Conservation (phyloP, 2,888 invertebrate species). For the Chelonus formosanus region DNA sequence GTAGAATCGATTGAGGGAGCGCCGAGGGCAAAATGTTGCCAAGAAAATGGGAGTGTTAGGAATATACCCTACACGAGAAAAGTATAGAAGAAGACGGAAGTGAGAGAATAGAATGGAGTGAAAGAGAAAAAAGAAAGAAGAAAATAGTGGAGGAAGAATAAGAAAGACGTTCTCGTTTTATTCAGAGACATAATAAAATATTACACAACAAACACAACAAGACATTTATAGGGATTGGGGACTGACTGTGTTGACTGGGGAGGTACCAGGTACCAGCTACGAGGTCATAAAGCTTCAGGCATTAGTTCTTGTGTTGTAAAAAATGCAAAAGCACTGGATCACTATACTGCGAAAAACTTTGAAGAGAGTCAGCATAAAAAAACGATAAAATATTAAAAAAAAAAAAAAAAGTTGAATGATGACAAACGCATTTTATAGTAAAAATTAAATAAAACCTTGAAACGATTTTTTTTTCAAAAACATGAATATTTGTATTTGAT, state of each 20-base stretch:
- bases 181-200: conserved; percentile 51
- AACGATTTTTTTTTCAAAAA: no score
- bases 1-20: conserved; percentile 2
- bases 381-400: not conserved
- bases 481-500: no score
- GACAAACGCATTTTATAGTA: no score
- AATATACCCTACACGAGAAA: not conserved
- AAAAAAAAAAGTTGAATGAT: no score
- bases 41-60: conserved; percentile 3
- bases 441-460: no score
- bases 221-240: conserved; percentile 48
- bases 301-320: conserved; percentile 14
- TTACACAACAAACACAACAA: conserved; percentile 50
- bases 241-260: conserved; percentile 4
- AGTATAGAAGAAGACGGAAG: conserved; percentile 8
- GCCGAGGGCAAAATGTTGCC: conserved; percentile 2
- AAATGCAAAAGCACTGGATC: not conserved
- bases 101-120: conserved; percentile 7
- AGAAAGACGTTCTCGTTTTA: conserved; percentile 16
- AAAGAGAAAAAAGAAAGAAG: conserved; percentile 11
- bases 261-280: conserved; percentile 6
- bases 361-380: not conserved
- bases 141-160: conserved; percentile 3
- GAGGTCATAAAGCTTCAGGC: conserved; percentile 37
- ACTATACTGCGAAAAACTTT: not conserved